Base-by-base conservation (phyloP, 2,797 vertebrate genomes). In the Hippopotamyrus pictus region DNA sequence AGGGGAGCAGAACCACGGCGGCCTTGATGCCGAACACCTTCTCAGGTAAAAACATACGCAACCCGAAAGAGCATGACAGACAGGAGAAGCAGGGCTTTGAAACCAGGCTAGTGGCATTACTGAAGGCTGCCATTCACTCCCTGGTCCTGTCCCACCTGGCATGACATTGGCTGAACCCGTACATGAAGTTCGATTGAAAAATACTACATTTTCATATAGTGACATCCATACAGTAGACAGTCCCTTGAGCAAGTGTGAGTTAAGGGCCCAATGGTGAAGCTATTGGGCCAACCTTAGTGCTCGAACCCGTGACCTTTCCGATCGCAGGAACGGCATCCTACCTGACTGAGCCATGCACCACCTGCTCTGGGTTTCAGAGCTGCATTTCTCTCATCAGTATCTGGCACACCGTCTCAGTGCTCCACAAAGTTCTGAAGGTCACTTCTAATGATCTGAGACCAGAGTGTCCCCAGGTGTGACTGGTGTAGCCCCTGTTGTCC, bases 1-100 rank as follows among this genome's bases (percentile, higher is more conserved):
- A 86, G 25, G 90, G 92, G 4, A 92, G 90, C 82, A 92, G 91
- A 84, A 89, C 89, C 85, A 12, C 89, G 33, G 51, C 89, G 29
- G 91, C 91, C 29, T 83, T 92, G 79, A 9, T 92, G 41, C 90
- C 94, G n/a, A 84, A 9, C 46, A 12, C 73, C 8, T 22, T 50
- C 17, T 83, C 9, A 50, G 9, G 79, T 83, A 22, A 46, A 83
- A 44, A 25, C 44, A 17, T 14, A 85, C 50, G 22, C 44, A 51
- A 9, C 82, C n/a, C 11, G 22, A 51, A 85, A 11, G 44, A 85
- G 9, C 44, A 50, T 6, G 46, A 50, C 11, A 29, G 82, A 12
- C 17, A 2, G 44, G 48, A 11, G 22, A 51, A 29, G 48, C 22
- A 11, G 50, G 22, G 22, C 48, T 85, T 51, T 25, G 46, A 84